These are phyloP conservation scores for Ochotona curzoniae DNA, from an alignment of 2,113 vertebrate genomes.

Conservation along the genomic window DNA sequence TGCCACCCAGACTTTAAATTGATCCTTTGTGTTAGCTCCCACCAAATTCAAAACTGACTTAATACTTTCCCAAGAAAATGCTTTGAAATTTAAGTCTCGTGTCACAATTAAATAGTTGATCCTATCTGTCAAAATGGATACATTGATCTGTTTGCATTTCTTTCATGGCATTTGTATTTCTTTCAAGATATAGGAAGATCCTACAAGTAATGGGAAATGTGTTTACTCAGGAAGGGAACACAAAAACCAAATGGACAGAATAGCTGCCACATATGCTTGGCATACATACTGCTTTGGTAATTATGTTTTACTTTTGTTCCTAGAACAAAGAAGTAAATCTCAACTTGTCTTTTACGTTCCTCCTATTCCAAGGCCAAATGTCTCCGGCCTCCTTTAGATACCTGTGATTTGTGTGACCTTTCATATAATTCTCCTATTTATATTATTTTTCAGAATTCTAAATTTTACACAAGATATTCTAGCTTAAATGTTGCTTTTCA, in stretches of 20 bases:
- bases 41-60: not conserved
- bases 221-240: not conserved
- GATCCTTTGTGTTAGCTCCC: not conserved
- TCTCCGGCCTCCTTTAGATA: not conserved
- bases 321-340: not conserved
- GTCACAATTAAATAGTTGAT: not conserved
- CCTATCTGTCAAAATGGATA: not conserved
- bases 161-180: not conserved
- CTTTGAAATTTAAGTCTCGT: not conserved
- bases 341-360: not conserved
- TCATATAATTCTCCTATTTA: not conserved
- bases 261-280: not conserved
- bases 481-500: not conserved
- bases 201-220: not conserved
- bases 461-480: not conserved
- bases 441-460: not conserved
- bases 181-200: not conserved
- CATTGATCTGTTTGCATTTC: not conserved
- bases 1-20: not conserved
- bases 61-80: not conserved
- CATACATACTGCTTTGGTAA: not conserved
- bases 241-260: not conserved
- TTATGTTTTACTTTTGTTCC: not conserved
- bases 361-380: accelerated
- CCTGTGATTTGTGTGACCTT: not conserved